Evolutionary conservation across 1,140 invertebrate species (phyloP).

Genomic region (Teleogryllus occipitalis): DNA sequence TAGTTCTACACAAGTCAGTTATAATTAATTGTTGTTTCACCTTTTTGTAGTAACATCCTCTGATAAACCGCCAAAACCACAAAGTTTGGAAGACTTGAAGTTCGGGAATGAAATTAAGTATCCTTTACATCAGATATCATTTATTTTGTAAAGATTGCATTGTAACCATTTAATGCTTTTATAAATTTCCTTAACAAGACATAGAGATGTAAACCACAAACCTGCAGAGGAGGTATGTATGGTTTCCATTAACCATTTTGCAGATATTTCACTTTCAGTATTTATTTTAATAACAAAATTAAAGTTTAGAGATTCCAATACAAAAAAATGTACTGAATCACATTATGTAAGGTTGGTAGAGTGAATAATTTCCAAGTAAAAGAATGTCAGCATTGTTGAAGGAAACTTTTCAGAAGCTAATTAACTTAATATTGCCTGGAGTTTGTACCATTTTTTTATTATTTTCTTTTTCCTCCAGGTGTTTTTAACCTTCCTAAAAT

Average conservation of each 20-base stretch:
- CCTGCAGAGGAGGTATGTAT: not conserved
- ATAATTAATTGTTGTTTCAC: too few species aligned
- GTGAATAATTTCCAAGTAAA: too few species aligned
- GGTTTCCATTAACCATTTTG: not conserved
- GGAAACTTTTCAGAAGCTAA: too few species aligned
- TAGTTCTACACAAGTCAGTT: too few species aligned
- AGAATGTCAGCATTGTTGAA: too few species aligned
- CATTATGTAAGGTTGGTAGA: too few species aligned
- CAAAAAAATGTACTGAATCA: not conserved
- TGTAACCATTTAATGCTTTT: too few species aligned
- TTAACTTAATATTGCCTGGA: too few species aligned
- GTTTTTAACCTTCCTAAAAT: too few species aligned
- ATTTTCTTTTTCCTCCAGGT: too few species aligned
- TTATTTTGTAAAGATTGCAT: too few species aligned
- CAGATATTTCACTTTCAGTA: slow-evolving; percentile 9
- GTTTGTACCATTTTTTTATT: too few species aligned
- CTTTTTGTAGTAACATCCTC: not conserved
- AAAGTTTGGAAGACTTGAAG: not conserved
- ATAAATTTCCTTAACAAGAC: not conserved
- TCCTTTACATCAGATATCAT: not conserved
- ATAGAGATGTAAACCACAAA: not conserved
- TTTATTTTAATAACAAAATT: slow-evolving; percentile 18
- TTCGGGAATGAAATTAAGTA: not conserved
- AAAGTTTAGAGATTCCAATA: slow-evolving; percentile 2
- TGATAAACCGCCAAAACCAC: not conserved